Evolutionary conservation across 2,113 vertebrate genomes (phyloP).

Genomic region (Morone saxatilis): DNA sequence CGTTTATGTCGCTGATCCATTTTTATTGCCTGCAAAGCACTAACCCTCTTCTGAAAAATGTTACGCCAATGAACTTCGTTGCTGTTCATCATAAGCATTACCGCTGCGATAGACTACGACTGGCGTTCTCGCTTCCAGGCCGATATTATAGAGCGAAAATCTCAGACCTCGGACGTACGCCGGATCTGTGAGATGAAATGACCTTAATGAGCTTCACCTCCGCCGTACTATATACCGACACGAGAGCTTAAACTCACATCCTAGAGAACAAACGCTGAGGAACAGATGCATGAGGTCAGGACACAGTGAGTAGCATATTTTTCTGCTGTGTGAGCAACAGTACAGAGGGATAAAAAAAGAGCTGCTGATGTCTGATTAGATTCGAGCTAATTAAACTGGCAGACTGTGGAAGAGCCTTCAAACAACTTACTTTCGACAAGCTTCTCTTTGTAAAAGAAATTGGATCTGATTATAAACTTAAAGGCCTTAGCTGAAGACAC

Average conservation of each 20-base stretch:
- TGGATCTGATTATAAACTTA: slow-evolving; percentile 45
- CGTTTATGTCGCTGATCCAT: slow-evolving; percentile 4
- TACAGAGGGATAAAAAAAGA: slow-evolving; percentile 50
- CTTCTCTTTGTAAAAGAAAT: slow-evolving; percentile 42
- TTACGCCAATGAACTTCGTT: neutral
- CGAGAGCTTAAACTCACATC: slow-evolving; percentile 59
- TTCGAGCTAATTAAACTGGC: slow-evolving; percentile 71
- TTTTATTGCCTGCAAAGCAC: slow-evolving; percentile 33
- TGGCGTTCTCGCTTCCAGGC: slow-evolving; percentile 16
- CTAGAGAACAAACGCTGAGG: slow-evolving; percentile 68
- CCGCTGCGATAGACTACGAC: neutral
- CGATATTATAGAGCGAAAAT: slow-evolving; percentile 4
- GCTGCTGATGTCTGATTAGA: slow-evolving; percentile 76
- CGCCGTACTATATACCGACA: slow-evolving; percentile 34
- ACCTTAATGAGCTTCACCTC: slow-evolving; percentile 68
- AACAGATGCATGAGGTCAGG: slow-evolving; percentile 74
- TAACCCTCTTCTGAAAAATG: slow-evolving; percentile 16
- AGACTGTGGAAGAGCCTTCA: slow-evolving; percentile 50
- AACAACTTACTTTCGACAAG: slow-evolving; percentile 56
- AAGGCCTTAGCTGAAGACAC: slow-evolving; percentile 6
- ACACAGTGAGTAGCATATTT: slow-evolving; percentile 70
- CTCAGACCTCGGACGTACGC: slow-evolving; percentile 11
- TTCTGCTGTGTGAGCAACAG: slow-evolving; percentile 76
- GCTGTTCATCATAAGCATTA: slow-evolving; percentile 1
- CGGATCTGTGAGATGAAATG: slow-evolving; percentile 54